Base-by-base conservation (phyloP, 1,140 invertebrate genomes). In the Drosophila kikkawai region DNA sequence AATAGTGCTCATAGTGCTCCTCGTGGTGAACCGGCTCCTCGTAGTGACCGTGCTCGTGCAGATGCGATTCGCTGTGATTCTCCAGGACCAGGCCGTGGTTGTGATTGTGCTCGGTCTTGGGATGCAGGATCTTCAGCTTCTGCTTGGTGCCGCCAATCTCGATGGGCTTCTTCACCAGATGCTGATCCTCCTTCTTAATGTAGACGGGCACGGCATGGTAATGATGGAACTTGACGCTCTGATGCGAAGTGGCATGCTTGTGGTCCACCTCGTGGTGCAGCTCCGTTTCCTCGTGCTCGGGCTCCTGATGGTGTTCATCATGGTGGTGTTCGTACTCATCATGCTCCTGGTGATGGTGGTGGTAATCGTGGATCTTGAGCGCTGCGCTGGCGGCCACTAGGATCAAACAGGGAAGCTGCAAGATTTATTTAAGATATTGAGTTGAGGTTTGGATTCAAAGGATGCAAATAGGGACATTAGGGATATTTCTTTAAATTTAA, bases 171-270 rank as follows among this genome's bases (percentile, higher is more conserved):
- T 95, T 93, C 11, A 95, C 90, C 39, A 95, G 88, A 82, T 95
- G 94, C 79, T 93, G 94, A 87, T 95, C 94, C 83, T 95, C 95
- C 79, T 95, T 95, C 92, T 95, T 95, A 5, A 95, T 93, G 88
- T 95, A 95, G 5, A 95, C 95, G 13, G 95, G 95, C 9, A 95
- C 95, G 8, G 95, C 93, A 74, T 95, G 95, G 90, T 94, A 95
- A 74, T 95, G 95, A 79, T 95, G 94, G 78, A 95, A 95, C 75
- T 95, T 95, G 71, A 95, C 94, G 39, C 94, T 95, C 90, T 95
- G 95, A 80, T 95, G 95, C 22, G 95, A 95, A 71, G 94, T 95
- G 22, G 95, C 95, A 76, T 95, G 94, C 76, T 95, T 94, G 68
- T 95, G 94, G 65, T 95, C 93, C 37, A 95, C 91, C 67, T 95